Conservation (phyloP, 2,888 invertebrate genomes). For the Atrina japonica region DNA sequence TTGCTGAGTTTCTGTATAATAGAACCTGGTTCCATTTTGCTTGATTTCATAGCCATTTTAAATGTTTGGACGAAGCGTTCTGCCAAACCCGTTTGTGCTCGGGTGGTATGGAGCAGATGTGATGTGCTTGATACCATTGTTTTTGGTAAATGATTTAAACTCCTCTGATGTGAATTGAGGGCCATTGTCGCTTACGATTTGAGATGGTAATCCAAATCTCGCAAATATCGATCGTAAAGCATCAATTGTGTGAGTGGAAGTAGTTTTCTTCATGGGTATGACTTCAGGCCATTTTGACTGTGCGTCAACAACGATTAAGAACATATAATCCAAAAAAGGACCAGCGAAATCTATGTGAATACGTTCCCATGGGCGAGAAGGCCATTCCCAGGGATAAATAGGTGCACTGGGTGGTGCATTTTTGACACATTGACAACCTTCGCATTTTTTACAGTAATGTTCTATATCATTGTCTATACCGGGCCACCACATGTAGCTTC, state of each 20-base stretch:
- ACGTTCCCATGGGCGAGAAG: conserved; percentile 74
- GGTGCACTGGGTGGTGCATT: conserved; percentile 53
- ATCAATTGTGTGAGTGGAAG: conserved; percentile 10
- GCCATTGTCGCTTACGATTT: conserved; percentile 51
- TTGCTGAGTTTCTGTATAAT: conserved; percentile 34
- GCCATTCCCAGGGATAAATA: conserved; percentile 66
- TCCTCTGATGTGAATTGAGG: conserved; percentile 47
- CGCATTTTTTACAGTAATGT: neutral
- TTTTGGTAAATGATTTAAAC: conserved; percentile 25
- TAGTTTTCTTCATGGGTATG: conserved; percentile 24
- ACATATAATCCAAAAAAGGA: conserved; percentile 68
- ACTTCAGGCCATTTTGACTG: conserved; percentile 34
- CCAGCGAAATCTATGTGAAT: conserved; percentile 80
- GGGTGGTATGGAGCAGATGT: conserved; percentile 52
- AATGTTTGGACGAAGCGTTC: conserved; percentile 54
- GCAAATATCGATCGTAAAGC: conserved; percentile 43
- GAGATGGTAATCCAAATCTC: conserved; percentile 44
- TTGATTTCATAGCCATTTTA: conserved; percentile 45
- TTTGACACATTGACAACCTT: conserved; percentile 17
- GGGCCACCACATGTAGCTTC: conserved; percentile 21
- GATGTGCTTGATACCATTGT: conserved; percentile 51
- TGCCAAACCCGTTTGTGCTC: conserved; percentile 50
- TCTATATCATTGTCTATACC: conserved; percentile 17
- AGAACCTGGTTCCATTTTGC: conserved; percentile 17
- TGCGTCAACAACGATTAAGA: conserved; percentile 28